Evolutionary conservation across 2,113 vertebrate species (phyloP).

Genomic region (Epinephelus lanceolatus): DNA sequence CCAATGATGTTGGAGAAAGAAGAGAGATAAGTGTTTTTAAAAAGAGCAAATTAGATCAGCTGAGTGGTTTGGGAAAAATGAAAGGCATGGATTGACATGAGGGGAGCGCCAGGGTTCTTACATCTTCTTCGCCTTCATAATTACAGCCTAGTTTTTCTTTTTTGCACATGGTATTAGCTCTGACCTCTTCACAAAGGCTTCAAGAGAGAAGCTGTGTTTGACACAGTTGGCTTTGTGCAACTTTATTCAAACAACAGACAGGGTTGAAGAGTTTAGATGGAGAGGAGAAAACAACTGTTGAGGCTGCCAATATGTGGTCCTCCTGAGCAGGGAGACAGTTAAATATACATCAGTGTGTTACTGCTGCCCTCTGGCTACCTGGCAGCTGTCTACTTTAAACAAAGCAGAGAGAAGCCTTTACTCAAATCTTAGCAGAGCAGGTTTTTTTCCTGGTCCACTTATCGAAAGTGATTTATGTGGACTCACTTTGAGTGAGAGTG

Average conservation of each 20-base stretch:
- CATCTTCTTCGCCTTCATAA: conserved; percentile 8
- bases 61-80: conserved; percentile 27
- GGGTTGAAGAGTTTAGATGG: neutral
- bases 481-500: neutral
- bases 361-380: conserved; percentile 43
- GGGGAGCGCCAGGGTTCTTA: neutral
- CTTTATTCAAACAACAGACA: conserved; percentile 34
- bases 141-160: neutral
- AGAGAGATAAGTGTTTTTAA: conserved; percentile 23
- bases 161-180: conserved; percentile 12
- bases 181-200: conserved; percentile 16
- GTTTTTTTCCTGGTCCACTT: neutral
- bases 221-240: conserved; percentile 4
- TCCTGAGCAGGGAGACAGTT: conserved; percentile 20
- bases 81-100: conserved; percentile 8
- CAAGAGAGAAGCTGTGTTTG: neutral
- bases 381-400: conserved; percentile 52
- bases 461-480: conserved; percentile 46
- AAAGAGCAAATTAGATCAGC: conserved; percentile 45
- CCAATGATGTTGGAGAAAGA: conserved; percentile 19
- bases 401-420: conserved; percentile 25
- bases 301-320: conserved; percentile 9
- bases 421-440: conserved; percentile 19
- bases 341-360: conserved; percentile 41
- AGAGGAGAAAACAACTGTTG: conserved; percentile 5